A percentile compares a stretch with the other conserved stretches of the same genome.
These are phyloP conservation scores for Lytechinus variegatus DNA, from an alignment of 35 echinoderm and acorn worm genomes.

Conservation along the genomic window DNA sequence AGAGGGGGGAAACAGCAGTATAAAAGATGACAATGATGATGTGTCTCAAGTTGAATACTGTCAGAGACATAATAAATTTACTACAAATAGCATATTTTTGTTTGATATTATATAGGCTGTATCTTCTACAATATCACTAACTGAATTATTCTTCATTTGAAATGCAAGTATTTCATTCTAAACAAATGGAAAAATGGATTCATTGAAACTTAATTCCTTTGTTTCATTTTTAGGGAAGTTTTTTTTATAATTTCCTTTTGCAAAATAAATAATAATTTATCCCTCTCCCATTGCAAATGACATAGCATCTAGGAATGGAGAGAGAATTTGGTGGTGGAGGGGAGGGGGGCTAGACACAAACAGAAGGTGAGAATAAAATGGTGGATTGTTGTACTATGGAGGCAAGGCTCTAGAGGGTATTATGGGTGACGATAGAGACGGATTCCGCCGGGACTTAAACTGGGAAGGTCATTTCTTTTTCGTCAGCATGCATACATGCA, in stretches of 20 bases:
- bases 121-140: too few relatives aligned
- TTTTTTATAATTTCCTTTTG: not conserved
- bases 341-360: not conserved
- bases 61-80: too few relatives aligned
- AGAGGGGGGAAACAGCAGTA: too few relatives aligned
- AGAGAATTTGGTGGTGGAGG: not conserved
- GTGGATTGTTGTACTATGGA: conserved; percentile 11
- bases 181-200: too few relatives aligned
- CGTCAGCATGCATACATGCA: conserved; percentile 19
- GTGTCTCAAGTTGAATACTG: too few relatives aligned
- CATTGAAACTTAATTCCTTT: too few relatives aligned
- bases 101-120: too few relatives aligned
- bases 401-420: not conserved
- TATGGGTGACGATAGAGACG: not conserved
- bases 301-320: not conserved
- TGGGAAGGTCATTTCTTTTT: conserved; percentile 26
- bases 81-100: too few relatives aligned
- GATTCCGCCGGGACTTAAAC: not conserved
- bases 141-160: too few relatives aligned
- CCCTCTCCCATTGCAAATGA: not conserved
- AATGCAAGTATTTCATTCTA: too few relatives aligned
- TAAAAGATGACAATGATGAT: too few relatives aligned
- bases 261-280: not conserved
- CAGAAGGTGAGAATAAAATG: conserved; percentile 3
- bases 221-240: too few relatives aligned